Conservation (phyloP, 2,797 vertebrate species). For the Glyptemys insculpta region DNA sequence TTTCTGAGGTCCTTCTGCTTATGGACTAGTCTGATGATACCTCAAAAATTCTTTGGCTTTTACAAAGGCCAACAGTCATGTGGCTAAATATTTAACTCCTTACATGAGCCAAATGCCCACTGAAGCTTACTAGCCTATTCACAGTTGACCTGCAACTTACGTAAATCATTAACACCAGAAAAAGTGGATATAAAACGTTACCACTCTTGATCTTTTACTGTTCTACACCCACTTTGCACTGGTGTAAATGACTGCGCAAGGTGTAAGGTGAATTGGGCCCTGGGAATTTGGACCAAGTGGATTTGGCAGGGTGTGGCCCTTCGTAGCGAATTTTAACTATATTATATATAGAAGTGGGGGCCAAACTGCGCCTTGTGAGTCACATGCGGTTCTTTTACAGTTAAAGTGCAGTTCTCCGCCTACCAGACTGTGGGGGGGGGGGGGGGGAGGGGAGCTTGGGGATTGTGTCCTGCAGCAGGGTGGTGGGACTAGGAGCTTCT, state of each 20-base stretch:
- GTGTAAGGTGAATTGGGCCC: background rate
- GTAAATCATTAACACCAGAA: background rate
- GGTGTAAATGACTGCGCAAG: background rate
- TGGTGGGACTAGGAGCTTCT: background rate
- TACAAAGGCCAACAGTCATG: background rate
- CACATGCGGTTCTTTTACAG: background rate
- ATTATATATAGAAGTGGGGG: background rate
- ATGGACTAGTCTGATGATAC: background rate
- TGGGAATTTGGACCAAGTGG: background rate
- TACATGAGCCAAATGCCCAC: background rate
- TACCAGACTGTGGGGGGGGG: background rate
- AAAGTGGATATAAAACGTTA: background rate
- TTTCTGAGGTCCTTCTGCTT: background rate
- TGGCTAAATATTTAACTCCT: conserved; percentile 17
- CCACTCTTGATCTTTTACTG: background rate
- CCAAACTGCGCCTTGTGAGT: accelerated
- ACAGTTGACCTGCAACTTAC: background rate
- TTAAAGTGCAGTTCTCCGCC: background rate
- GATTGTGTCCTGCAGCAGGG: too few relatives aligned
- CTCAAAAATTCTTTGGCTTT: background rate
- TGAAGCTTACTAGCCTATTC: background rate
- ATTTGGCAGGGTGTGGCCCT: accelerated
- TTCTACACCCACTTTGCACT: background rate
- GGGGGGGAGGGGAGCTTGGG: background rate
- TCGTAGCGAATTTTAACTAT: background rate